Base-by-base conservation (phyloP, 2,888 invertebrate species). In the Panzeria rudis region DNA sequence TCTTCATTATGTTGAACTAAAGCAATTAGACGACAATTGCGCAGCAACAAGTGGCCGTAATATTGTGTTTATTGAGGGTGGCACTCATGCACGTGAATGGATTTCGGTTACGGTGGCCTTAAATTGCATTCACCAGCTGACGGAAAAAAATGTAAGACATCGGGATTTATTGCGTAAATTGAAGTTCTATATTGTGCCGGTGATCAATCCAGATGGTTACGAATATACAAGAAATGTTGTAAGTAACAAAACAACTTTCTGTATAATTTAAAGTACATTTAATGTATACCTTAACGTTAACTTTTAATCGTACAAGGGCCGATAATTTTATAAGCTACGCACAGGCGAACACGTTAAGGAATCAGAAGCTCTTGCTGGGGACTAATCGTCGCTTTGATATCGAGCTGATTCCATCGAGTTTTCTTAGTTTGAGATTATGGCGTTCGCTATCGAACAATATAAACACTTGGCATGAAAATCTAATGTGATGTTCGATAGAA, bases 141-240 rank as follows among this genome's bases (percentile, higher is more conserved):
- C 94, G 7, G 94, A 94, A 72, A 93, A 94, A 68, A 89, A 91
- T 73, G 89, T 91, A 2, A 89, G 89, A 4, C 90, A 92, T 69
- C 92, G 92, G 41, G 90, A 89, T 64, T 89, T 96, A 7, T 89
- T 95, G n/a, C 92, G 94, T 7, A 92, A 93, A 54, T 92, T 95
- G 29, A 95, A 95, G 88, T 96, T 95, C 94, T 94, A 94, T 86
- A 93, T 95, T 47, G 89, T 95, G 75, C 96, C 96, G 0, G 90
- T 95, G 0, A 93, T 94, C 13, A 96, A 96, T 91, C 95, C 96
- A 25, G 96, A 96, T 90, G 96, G 96, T 0, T 96, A 96, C 88
- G 95, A 94, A 87, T 95, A 93, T 90, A 93, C 94, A 0, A 94
- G 94, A 83, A 93, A 92, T 20, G 89, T 90, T 89, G 94, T 94